These are phyloP conservation scores for Acanthisitta chloris DNA, from an alignment of 2,113 vertebrate genomes.

Conservation along the genomic window DNA sequence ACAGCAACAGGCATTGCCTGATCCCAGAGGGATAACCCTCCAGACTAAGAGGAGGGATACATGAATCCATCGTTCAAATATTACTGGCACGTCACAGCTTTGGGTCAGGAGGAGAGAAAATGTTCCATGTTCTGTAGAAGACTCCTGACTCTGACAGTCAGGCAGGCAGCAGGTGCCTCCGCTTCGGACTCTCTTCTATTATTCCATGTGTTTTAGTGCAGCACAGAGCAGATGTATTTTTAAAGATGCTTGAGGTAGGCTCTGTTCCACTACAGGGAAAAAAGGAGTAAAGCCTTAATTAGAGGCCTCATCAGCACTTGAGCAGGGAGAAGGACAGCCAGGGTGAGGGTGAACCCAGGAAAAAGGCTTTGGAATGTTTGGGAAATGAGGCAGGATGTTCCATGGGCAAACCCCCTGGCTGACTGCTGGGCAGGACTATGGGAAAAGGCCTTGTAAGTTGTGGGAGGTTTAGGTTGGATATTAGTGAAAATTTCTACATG, in stretches of 20 bases:
- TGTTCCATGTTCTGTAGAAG: neutral
- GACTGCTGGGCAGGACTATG: neutral
- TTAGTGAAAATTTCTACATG: neutral
- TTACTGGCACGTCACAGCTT: neutral
- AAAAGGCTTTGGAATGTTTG: neutral
- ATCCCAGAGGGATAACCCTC: neutral
- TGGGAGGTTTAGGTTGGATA: neutral
- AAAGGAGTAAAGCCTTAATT: slow-evolving; percentile 6
- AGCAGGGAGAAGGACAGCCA: neutral
- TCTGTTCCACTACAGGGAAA: neutral
- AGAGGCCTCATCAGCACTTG: neutral
- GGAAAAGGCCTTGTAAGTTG: neutral
- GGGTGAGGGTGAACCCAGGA: neutral
- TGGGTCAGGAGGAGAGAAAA: neutral
- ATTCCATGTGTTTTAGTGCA: slow-evolving; percentile 47
- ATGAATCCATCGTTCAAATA: fast-evolving
- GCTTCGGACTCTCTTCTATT: slow-evolving; percentile 29
- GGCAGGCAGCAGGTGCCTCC: neutral
- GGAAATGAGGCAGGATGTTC: neutral
- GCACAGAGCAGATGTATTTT: slow-evolving; percentile 49
- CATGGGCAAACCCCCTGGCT: neutral
- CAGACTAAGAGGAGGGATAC: fast-evolving
- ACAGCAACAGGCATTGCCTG: neutral
- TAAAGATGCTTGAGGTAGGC: slow-evolving; percentile 35
- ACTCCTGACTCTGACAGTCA: neutral